Conservation (phyloP, 2,888 invertebrate genomes). For the Cylindroiulus punctatus region DNA sequence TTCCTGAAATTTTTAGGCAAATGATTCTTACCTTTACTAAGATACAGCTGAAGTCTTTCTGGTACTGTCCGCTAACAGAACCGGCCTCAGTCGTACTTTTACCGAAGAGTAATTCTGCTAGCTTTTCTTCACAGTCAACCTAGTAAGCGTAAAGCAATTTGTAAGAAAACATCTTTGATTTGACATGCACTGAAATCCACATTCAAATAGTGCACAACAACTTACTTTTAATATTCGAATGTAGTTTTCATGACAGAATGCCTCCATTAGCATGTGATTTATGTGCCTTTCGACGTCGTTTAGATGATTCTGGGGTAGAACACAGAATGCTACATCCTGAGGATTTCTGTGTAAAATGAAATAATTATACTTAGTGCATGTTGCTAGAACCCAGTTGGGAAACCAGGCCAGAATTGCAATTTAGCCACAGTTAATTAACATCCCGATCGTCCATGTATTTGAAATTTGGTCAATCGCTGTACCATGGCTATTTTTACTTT, state of each 20-base stretch:
- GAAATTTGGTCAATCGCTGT: no score
- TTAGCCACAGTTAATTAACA: no score
- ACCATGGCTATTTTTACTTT: not conserved
- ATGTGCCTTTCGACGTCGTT: slow-evolving; percentile 53
- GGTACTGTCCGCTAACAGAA: not conserved
- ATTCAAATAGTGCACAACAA: no score
- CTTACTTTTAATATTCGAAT: slow-evolving; percentile 53
- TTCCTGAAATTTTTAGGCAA: no score
- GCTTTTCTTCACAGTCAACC: slow-evolving; percentile 56
- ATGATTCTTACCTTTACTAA: slow-evolving; percentile 52
- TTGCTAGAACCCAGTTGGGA: no score
- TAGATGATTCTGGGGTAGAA: slow-evolving; percentile 56
- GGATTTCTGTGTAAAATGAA: slow-evolving; percentile 51
- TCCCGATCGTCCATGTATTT: no score
- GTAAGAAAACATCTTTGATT: no score
- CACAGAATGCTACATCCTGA: slow-evolving; percentile 43
- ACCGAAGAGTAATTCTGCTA: slow-evolving; percentile 46
- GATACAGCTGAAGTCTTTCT: slow-evolving; percentile 55
- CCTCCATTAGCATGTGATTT: slow-evolving; percentile 54
- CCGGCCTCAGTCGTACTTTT: not conserved
- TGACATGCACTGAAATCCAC: no score
- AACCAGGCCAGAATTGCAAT: no score
- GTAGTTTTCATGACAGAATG: slow-evolving; percentile 54
- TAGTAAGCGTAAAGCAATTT: slow-evolving; percentile 23
- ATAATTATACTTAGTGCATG: not conserved